Evolutionary conservation across 2,113 vertebrate genomes (phyloP), one percentile per base, ranked within the genome.

Genomic region (Chauna torquata): DNA sequence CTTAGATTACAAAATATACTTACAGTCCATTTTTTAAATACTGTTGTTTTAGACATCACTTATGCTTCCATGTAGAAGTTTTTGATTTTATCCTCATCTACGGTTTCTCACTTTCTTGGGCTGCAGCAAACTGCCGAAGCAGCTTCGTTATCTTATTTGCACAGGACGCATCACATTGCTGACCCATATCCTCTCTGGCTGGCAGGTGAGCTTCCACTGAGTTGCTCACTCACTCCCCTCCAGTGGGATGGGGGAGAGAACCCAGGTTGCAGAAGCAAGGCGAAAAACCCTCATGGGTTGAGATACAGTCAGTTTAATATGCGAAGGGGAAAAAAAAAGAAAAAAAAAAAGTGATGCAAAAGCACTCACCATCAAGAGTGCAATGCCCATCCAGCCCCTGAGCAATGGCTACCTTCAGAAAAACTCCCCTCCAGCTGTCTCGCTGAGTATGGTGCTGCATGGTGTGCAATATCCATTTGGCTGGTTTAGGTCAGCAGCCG

Each of bases 141-240:
- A 74, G 54, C 24, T 7, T n/a, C 18, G 1, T 36, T 50, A 36
- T 25, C 9, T 45, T 45, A 40, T 13, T 36, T 54, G 65, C 54
- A 62, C 38, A 58, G 50, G 27, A 44, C 61, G 52, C 32, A 68
- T 79, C 40, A 7, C 6, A 5, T 38, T 71, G 40, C 71, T 40
- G 68, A 42, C 4, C 22, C 6, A 1, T 24, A 22, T 19, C 2
- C n/a, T n/a, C n/a, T n/a, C n/a, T 1, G 1, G 23, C 0, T 8
- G 57, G 49, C 58, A 78, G 91, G 28, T 72, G 34, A 92, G 38
- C 11, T 34, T 19, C 9, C 16, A 64, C 49, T 27, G 38, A n/a
- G 19, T 34, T 20, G 49, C 49, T 81, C 36, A 9, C 18, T 82
- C 42, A 14, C 27, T 49, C 49, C 7, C 34, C 25, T 18, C 49